Conservation (phyloP, 2,888 invertebrate genomes). For the Zeuzera pyrina region DNA sequence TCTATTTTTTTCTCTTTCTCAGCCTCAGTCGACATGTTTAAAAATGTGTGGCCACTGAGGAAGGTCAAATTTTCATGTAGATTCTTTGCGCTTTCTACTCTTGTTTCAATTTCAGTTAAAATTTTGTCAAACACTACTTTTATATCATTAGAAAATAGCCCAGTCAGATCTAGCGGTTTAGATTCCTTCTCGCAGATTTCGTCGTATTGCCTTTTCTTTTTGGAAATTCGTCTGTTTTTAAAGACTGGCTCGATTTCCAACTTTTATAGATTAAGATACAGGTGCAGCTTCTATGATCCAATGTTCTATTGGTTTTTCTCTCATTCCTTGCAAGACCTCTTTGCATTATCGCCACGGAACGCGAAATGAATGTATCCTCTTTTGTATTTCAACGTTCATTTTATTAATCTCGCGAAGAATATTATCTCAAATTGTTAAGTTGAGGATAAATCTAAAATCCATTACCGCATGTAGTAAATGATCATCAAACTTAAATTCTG, state of each 20-base stretch:
- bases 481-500: conserved; percentile 16
- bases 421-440: conserved; percentile 17
- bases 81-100: conserved; percentile 13
- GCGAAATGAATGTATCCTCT: no score
- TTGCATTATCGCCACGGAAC: conserved; percentile 3
- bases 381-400: conserved; percentile 10
- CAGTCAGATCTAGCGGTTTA: conserved; percentile 13
- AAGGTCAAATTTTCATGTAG: conserved; percentile 10
- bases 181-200: conserved; percentile 18
- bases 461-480: conserved; percentile 14
- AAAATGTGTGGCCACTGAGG: conserved; percentile 10
- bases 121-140: conserved; percentile 17
- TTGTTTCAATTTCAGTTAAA: conserved; percentile 15
- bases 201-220: conserved; percentile 16
- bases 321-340: conserved; percentile 17
- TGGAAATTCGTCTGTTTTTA: conserved; percentile 10
- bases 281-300: conserved; percentile 16
- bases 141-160: conserved; percentile 9
- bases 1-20: conserved; percentile 8
- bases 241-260: conserved; percentile 4
- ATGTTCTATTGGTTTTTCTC: conserved; percentile 16
- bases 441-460: conserved; percentile 15
- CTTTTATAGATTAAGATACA: conserved; percentile 14
- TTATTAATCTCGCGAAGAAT: conserved; percentile 16
- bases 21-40: conserved; percentile 14